These are phyloP conservation scores for Mionectes olivaceus DNA, from an alignment of 2,797 vertebrate genomes.

Conservation along the genomic window DNA sequence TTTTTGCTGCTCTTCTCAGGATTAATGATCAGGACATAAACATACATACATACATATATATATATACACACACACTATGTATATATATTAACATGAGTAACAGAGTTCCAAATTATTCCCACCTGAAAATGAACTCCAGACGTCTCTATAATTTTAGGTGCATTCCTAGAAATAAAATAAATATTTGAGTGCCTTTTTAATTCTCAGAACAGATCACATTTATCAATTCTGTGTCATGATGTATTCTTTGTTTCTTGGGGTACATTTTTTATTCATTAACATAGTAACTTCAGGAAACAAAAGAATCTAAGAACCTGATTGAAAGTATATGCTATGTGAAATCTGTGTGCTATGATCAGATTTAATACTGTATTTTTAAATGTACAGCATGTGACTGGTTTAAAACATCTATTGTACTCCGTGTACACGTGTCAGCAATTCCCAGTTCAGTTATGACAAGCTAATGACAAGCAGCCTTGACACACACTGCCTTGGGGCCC, in stretches of 20 bases:
- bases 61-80: too few species aligned
- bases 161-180: slow-evolving; percentile 79
- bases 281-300: not conserved
- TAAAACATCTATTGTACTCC: not conserved
- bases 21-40: not conserved
- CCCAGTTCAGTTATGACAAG: not conserved
- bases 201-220: not conserved
- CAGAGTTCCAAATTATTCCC: slow-evolving; percentile 35
- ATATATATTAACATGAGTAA: not conserved
- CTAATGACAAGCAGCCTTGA: not conserved
- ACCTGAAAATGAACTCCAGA: slow-evolving; percentile 99
- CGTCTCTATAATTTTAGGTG: slow-evolving; percentile 95
- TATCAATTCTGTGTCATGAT: not conserved
- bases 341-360: not conserved
- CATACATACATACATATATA: too few species aligned
- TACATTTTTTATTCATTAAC: not conserved
- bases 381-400: not conserved
- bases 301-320: not conserved
- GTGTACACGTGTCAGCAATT: fast-evolving
- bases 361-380: not conserved
- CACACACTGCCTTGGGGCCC: not conserved
- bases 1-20: not conserved
- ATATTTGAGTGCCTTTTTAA: not conserved
- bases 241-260: not conserved
- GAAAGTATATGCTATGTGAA: not conserved